These are phyloP conservation scores for Scelioninae gen. 2 DNA, from an alignment of 2,888 invertebrate genomes.

Conservation along the genomic window DNA sequence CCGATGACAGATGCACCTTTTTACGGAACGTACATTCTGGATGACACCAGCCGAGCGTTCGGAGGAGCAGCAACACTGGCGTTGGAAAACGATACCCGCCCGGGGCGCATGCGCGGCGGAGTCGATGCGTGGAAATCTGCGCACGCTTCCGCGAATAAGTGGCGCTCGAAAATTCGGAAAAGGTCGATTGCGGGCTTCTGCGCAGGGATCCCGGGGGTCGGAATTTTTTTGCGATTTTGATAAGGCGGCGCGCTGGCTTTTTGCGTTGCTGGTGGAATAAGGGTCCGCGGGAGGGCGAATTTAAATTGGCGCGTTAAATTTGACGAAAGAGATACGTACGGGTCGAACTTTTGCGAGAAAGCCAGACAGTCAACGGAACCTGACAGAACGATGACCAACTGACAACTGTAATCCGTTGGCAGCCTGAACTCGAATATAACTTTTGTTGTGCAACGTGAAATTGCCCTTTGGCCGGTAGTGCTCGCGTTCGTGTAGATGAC, in stretches of 20 bases:
- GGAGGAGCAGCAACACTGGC: constrained; percentile 30
- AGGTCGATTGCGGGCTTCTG: not conserved
- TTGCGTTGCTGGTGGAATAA: too few species aligned
- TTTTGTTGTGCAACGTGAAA: constrained; percentile 65
- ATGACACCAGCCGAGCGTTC: constrained; percentile 29
- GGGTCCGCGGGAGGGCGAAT: too few species aligned
- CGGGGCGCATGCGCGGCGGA: constrained; percentile 61
- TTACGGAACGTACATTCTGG: too few species aligned
- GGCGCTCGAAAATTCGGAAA: constrained; percentile 23
- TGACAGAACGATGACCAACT: constrained; percentile 63
- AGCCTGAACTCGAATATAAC: constrained; percentile 64
- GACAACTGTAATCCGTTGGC: constrained; percentile 67
- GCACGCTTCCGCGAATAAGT: constrained; percentile 47
- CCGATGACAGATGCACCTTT: too few species aligned
- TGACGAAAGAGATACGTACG: constrained; percentile 23
- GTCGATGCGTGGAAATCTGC: constrained; percentile 64
- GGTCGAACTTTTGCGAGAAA: constrained; percentile 12
- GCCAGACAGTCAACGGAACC: constrained; percentile 31
- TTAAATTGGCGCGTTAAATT: too few species aligned
- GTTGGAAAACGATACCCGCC: constrained; percentile 61
- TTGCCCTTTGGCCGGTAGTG: constrained; percentile 69
- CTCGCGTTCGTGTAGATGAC: constrained; percentile 63
- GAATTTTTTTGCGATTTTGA: too few species aligned
- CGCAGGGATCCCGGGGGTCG: too few species aligned
- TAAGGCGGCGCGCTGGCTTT: too few species aligned